Conservation (phyloP, 2,113 vertebrate genomes). For the Suncus etruscus region DNA sequence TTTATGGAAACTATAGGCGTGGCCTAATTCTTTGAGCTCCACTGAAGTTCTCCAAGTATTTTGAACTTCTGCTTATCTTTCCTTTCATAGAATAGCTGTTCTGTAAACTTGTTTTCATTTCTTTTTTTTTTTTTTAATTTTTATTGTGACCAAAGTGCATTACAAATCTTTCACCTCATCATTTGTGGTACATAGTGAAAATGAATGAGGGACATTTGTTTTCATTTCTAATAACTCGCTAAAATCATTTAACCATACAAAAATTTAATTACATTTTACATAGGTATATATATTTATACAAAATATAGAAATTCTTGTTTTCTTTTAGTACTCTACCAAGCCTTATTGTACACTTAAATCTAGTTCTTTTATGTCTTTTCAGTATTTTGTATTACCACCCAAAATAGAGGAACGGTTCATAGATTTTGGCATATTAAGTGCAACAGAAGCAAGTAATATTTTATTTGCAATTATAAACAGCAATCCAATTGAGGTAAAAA, state of each 20-base stretch:
- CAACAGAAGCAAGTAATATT: slow-evolving; percentile 94
- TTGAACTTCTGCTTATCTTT: background rate
- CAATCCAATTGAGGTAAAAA: slow-evolving; percentile 97
- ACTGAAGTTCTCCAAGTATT: background rate
- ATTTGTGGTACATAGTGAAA: too few relatives aligned
- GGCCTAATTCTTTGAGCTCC: background rate
- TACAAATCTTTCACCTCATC: too few relatives aligned
- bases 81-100: background rate
- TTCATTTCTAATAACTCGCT: slow-evolving; percentile 24
- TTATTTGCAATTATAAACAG: slow-evolving; percentile 96
- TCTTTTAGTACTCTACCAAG: slow-evolving; percentile 17
- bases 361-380: slow-evolving; percentile 70
- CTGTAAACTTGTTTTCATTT: background rate
- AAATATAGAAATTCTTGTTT: background rate
- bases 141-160: too few relatives aligned
- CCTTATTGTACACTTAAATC: slow-evolving; percentile 49
- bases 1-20: background rate
- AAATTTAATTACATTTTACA: background rate
- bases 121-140: too few relatives aligned
- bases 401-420: slow-evolving; percentile 93
- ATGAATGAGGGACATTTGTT: too few relatives aligned
- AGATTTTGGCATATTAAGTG: slow-evolving; percentile 97
- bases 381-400: slow-evolving; percentile 95
- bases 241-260: slow-evolving; percentile 1
- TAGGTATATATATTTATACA: background rate